Evolutionary conservation across 2,113 vertebrate genomes (phyloP).

Genomic region (Sterrhoptilus dennistouni): DNA sequence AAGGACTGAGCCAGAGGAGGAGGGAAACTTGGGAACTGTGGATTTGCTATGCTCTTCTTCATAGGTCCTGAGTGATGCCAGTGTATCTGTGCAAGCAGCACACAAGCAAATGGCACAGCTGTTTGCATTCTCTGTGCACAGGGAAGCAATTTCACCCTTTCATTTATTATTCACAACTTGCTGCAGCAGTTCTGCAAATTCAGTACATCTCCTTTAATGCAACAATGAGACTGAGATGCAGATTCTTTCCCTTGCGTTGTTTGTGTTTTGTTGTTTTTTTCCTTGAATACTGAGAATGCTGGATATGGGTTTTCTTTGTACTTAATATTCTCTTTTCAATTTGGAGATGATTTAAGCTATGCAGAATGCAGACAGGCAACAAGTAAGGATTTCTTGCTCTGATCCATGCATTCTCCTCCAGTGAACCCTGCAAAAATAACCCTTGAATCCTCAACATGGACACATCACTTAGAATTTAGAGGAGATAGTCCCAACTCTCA

Average conservation of each 20-base stretch:
- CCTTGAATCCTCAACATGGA: background rate
- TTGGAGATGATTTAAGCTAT: slow-evolving; percentile 1
- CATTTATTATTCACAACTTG: slow-evolving; percentile 71
- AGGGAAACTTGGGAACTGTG: background rate
- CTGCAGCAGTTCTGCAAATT: slow-evolving; percentile 49
- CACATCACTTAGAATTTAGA: background rate
- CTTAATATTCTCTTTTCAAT: slow-evolving; percentile 10
- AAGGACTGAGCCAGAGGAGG: background rate
- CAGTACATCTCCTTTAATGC: slow-evolving; percentile 42
- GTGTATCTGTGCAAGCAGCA: background rate
- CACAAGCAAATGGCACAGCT: slow-evolving; percentile 17
- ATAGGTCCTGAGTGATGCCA: background rate
- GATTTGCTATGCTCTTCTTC: background rate
- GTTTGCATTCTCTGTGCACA: slow-evolving; percentile 12
- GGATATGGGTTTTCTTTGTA: slow-evolving; percentile 62
- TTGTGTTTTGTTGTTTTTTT: background rate
- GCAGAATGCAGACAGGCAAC: background rate
- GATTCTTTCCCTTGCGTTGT: slow-evolving; percentile 18
- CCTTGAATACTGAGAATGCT: slow-evolving; percentile 52
- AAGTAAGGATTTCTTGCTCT: background rate
- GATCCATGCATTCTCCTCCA: background rate
- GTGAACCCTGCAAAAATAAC: background rate
- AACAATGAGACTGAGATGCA: slow-evolving; percentile 73
- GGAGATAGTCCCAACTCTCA: background rate
- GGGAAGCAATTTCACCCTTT: slow-evolving; percentile 35